Base-by-base conservation (phyloP, 1,140 invertebrate genomes). In the Achatina immaculata region DNA sequence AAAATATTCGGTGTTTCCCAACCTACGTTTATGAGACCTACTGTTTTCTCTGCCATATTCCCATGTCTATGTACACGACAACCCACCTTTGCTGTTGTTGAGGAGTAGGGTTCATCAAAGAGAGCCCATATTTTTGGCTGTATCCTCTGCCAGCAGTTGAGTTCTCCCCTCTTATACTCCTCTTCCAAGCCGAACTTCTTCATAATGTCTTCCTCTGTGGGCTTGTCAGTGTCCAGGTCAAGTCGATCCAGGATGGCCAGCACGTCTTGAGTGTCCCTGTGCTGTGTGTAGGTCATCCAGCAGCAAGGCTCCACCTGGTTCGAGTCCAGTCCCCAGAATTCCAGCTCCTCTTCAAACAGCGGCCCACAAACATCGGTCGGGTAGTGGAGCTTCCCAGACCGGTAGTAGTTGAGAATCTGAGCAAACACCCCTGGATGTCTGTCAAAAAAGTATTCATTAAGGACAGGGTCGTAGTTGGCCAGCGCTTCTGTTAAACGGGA, bases 371-470 rank as follows among this genome's bases (percentile, higher is more conserved):
- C 97, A 90, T 99, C 96, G 38, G 97, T 98, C 9, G 98, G 98
- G 92, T 99, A 99, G 91, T 99, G 98, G 43, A 99, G 94, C 90
- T 99, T 99, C 45, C 98, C 98, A 38, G 97, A 99, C 86, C 98
- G 95, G 91, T 96, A 96, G 87, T 96, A 96, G 89, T 96, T 96
- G 73, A 95, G 92, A 96, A 96, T 94, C 90, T 95, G 97, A 66
- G 96, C 97, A 92, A 99, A 99, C 82, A 99, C 98, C 6, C 97
- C 97, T 0, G 98, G 98, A 93, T 99, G 98, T 83, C 98, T 92
- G 92, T 99, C 98, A 92, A 99, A 99, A 94, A 99, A 99, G 93
- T 99, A 99, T 92, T 99, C 98, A 92, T 98, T 98, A 82, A 98
- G 93, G 86, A 98, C 95, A 24, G 96, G 96, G 92, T 99, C 97